A percentile compares a stretch with the other conserved stretches of the same genome.
Conservation (phyloP, 2,797 vertebrate genomes). For the Hyperoplus immaculatus region DNA sequence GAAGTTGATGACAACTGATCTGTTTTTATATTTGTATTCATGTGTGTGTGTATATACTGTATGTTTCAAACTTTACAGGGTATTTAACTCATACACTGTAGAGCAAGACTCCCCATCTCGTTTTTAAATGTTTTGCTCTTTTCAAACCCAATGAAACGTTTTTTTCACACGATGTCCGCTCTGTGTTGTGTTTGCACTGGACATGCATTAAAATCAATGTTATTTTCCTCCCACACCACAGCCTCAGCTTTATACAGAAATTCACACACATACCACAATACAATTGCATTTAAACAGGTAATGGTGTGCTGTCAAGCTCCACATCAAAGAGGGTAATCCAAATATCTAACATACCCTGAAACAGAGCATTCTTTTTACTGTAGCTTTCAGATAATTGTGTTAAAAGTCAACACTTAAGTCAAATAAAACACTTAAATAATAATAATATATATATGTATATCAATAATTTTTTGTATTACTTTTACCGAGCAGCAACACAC, state of each 20-base stretch:
- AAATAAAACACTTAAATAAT: too few relatives aligned
- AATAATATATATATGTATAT: too few relatives aligned
- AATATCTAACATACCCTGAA: too few relatives aligned
- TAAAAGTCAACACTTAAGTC: too few relatives aligned
- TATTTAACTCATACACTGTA: constrained; percentile 6
- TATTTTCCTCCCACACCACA: background rate
- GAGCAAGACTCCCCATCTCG: background rate
- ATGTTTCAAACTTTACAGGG: constrained; percentile 18
- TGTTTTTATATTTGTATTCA: constrained; percentile 49
- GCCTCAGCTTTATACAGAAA: constrained; percentile 1
- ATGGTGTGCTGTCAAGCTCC: background rate
- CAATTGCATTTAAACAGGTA: background rate
- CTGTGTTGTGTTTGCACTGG: background rate
- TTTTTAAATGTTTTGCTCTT: constrained; percentile 1
- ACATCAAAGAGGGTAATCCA: too few relatives aligned
- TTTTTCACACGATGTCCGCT: constrained; percentile 12
- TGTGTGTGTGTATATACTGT: constrained; percentile 47
- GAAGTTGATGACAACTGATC: constrained; percentile 24
- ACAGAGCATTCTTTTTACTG: too few relatives aligned
- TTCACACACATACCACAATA: background rate
- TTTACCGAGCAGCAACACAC: too few relatives aligned
- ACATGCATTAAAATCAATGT: constrained; percentile 18
- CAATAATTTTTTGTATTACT: too few relatives aligned
- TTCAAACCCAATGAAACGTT: constrained; percentile 20
- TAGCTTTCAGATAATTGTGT: too few relatives aligned